phyloP scores from a whole-genome alignment of 2,888 invertebrate genomes.

The Cryptocephalus moraei region DNA sequence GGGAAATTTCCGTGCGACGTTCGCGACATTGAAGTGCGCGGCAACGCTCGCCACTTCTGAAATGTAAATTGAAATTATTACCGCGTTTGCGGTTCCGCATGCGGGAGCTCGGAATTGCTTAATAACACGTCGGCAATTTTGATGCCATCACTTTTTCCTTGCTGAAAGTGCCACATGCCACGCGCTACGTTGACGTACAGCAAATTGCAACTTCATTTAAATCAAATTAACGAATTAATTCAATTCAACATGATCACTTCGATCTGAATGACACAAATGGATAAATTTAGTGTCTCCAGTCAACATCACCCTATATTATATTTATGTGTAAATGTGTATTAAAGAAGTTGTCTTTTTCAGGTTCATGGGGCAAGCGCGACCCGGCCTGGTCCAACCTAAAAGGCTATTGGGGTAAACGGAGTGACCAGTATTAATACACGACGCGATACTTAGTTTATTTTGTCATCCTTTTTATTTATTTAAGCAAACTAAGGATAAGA shows the following conservation, averaged over 20 bases:
- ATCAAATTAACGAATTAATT: background rate
- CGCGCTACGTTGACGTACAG: background rate
- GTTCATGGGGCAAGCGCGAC: slow-evolving; percentile 68
- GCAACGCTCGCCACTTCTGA: too few relatives aligned
- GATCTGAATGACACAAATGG: background rate
- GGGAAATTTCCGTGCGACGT: slow-evolving; percentile 2
- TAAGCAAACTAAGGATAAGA: too few relatives aligned
- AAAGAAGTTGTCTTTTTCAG: slow-evolving; percentile 33
- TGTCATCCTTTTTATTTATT: too few relatives aligned
- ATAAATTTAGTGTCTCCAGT: too few relatives aligned
- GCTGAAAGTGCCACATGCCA: background rate
- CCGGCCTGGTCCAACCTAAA: slow-evolving; percentile 71
- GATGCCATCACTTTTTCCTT: background rate
- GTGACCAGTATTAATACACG: slow-evolving; percentile 22
- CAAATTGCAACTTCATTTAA: too few relatives aligned
- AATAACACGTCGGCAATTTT: too few relatives aligned
- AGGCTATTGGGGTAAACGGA: slow-evolving; percentile 70
- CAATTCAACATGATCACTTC: background rate
- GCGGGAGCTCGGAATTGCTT: too few relatives aligned
- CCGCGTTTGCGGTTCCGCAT: too few relatives aligned
- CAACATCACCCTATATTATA: too few relatives aligned
- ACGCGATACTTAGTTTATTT: background rate
- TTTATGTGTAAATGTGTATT: background rate
- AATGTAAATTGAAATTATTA: too few relatives aligned
- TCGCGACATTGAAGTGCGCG: background rate